These are phyloP conservation scores for Hecatera dysodea DNA, from an alignment of 2,888 invertebrate species.

Conservation along the genomic window DNA sequence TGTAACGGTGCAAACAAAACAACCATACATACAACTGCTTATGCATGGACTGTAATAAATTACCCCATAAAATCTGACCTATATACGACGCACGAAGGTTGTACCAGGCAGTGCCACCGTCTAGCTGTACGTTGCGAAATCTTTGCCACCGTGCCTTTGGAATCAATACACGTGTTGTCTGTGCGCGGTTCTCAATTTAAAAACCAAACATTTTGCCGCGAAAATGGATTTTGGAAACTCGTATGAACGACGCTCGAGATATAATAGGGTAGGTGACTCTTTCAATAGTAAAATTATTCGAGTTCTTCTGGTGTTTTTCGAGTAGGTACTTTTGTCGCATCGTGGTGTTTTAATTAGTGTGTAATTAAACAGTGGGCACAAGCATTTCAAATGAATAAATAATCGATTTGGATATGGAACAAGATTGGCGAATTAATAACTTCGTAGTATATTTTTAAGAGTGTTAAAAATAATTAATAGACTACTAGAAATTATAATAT, in stretches of 20 bases:
- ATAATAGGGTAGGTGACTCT: slow-evolving; percentile 88
- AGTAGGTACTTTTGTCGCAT: slow-evolving; percentile 20
- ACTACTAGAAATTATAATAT: not conserved
- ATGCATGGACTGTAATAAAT: slow-evolving; percentile 51
- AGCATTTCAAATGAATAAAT: slow-evolving; percentile 5
- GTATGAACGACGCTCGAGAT: slow-evolving; percentile 90
- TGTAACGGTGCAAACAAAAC: slow-evolving; percentile 20
- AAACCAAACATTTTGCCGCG: slow-evolving; percentile 46
- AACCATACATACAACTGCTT: slow-evolving; percentile 23
- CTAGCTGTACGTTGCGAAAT: slow-evolving; percentile 74
- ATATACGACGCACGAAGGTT: slow-evolving; percentile 71
- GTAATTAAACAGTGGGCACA: slow-evolving; percentile 1
- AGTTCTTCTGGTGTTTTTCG: not conserved
- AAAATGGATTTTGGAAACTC: slow-evolving; percentile 90
- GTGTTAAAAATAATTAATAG: not conserved
- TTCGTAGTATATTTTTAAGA: not conserved
- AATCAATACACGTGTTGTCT: slow-evolving; percentile 80
- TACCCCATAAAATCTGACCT: slow-evolving; percentile 79
- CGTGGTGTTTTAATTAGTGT: slow-evolving; percentile 17
- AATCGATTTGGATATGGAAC: slow-evolving; percentile 8
- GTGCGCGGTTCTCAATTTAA: slow-evolving; percentile 44
- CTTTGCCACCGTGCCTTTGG: slow-evolving; percentile 65
- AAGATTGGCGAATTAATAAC: not conserved
- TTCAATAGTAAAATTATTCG: not conserved
- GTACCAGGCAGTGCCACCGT: slow-evolving; percentile 76